Percentiles rank a stretch among this genome's conserved stretches.
phyloP scores from a whole-genome alignment of 2,888 invertebrate species.

The Amphipoea lucens region DNA sequence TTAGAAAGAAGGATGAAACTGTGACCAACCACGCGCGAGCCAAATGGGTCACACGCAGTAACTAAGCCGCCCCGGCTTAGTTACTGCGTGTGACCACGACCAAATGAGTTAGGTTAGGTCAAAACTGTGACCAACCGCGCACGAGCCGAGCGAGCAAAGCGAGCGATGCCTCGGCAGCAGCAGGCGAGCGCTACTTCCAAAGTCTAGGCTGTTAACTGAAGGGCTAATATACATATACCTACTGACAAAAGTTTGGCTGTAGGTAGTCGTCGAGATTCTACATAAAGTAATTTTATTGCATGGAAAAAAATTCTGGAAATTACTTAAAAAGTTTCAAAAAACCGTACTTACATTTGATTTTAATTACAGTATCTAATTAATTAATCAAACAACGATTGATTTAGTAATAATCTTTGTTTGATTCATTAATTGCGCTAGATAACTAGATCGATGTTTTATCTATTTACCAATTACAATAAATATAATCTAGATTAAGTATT shows the following conservation, averaged over 20 bases:
- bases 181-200: not conserved
- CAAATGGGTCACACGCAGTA: too few species aligned
- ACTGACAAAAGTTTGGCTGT: not conserved
- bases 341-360: not conserved
- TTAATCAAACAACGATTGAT: not conserved
- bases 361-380: not conserved
- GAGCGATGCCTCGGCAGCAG: not conserved
- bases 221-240: not conserved
- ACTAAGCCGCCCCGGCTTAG: too few species aligned
- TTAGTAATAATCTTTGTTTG: not conserved
- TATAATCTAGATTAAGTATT: slow-evolving; percentile 29
- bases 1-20: too few species aligned
- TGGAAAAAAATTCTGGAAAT: not conserved
- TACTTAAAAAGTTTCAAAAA: not conserved
- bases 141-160: not conserved
- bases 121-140: not conserved
- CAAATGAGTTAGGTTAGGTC: not conserved
- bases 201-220: not conserved
- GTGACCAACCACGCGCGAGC: too few species aligned
- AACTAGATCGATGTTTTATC: slow-evolving; percentile 33
- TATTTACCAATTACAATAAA: slow-evolving; percentile 27
- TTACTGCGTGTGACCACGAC: too few species aligned
- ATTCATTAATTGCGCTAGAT: not conserved
- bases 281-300: not conserved
- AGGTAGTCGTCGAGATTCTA: not conserved